Evolutionary conservation across 2,888 invertebrate species (phyloP), one percentile per base, ranked within the genome.

Genomic region (Pammene fasciana): DNA sequence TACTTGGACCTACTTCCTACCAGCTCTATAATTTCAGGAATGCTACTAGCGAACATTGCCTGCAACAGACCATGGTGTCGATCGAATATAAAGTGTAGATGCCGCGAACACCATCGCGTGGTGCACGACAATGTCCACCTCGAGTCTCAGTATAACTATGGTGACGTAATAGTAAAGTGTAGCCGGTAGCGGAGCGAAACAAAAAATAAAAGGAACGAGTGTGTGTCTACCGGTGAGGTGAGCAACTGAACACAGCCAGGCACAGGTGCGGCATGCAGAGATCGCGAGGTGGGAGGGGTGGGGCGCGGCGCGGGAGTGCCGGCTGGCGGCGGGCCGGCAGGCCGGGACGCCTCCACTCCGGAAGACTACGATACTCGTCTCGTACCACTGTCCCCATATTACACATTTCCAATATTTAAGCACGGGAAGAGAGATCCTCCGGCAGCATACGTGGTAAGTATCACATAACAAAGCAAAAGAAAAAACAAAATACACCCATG

Each of bases 11-110:
- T 97, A 95, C 97, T 97, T 94, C 99, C 98, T 95, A 99, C 97
- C 94, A 99, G 97, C 95, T 99, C 99, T 94, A 98, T 98, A 94
- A 99, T 99, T 96, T 99, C 99, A 93, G 99, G 99, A 94, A 99
- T 98, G 96, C 98, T 98, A 96, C 98, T 98, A 95, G 99, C 99
- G 97, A 99, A 99, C 96, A 99, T 98, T 94, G 99, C 99, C 98
- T 98, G 96, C 94, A 96, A 95, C 95, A 94, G 95, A 94, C 92
- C 92, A 92, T 88, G 92, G 92, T 89, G 92, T 87, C 89, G 89
- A 84, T 90, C 88, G 89, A 82, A 85, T 80, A 84, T 82, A 80
- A 83, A 84, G 84, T 82, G 82, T 76, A 52, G 78, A 80, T 77
- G 84, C 83, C 86, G 85, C 87, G 87, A 83, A 87, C 90, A 89